Evolutionary conservation across 2,113 vertebrate genomes (phyloP).

Genomic region (Petroica traversi): DNA sequence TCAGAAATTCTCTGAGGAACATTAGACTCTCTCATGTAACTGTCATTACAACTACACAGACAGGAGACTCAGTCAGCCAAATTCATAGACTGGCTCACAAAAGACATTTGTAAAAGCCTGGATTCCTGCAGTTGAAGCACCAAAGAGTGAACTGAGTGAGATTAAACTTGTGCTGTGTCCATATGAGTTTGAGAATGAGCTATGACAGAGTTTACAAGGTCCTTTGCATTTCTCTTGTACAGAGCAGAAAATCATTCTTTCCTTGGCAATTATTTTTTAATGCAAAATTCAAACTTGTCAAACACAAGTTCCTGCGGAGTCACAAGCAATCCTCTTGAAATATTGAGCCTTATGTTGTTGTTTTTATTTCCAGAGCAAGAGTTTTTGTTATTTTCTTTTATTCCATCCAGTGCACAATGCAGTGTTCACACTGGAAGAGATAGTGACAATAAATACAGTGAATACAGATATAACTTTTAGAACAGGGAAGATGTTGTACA

Average conservation of each 20-base stretch:
- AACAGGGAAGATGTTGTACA: neutral
- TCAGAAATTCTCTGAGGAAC: neutral
- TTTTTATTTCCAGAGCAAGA: neutral
- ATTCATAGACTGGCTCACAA: neutral
- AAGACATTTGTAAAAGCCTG: neutral
- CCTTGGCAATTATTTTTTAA: neutral
- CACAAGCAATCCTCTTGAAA: slow-evolving; percentile 13
- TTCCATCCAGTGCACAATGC: neutral
- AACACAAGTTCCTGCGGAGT: neutral
- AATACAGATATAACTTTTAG: neutral
- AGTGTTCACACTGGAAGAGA: neutral
- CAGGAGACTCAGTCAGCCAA: neutral
- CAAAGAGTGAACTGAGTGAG: neutral
- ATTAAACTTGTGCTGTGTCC: neutral
- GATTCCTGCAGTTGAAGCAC: neutral
- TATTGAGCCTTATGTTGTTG: slow-evolving; percentile 3
- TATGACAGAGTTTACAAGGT: neutral
- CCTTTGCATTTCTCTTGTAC: neutral
- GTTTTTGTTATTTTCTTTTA: slow-evolving; percentile 40
- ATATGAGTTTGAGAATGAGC: neutral
- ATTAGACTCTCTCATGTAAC: neutral
- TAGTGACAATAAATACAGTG: neutral
- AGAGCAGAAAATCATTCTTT: neutral
- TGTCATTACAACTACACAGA: neutral
- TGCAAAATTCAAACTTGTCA: slow-evolving; percentile 1